Base-by-base conservation (phyloP, 2,888 invertebrate species). In the Xestobium rufovillosum region DNA sequence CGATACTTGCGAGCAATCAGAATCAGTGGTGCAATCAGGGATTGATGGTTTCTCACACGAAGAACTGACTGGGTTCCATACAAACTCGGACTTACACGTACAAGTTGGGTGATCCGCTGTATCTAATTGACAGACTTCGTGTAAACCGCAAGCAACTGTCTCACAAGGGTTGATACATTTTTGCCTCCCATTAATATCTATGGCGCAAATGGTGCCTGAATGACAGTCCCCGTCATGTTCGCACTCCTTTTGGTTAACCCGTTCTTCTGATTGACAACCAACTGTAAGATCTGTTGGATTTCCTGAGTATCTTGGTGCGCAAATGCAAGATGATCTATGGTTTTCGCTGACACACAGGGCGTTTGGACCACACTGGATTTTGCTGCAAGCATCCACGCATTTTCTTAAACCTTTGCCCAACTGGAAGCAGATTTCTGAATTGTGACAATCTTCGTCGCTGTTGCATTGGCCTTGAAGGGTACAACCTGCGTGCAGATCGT, bases 351-450 rank as follows among this genome's bases (percentile, higher is more conserved):
- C 76, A 59, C 91, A 91, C 1, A 89, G 64, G 2, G 91, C 89
- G 61, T 91, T 91, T 0, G 90, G 89, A 8, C 91, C 91, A 59
- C 91, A 91, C 53, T 89, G 88, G 17, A 86, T 71, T 66, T 87
- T 87, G 45, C 81, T 80, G 56, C 91, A 92, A 0, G 84, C 85
- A 58, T 90, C 88, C 2, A 88, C 79, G 62, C 90, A 91, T 63
- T 85, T 85, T 36, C 90, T 72, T 3, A 78, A 61, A 15, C 80
- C 83, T 67, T 80, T 83, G 31, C 82, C 80, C 15, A 85, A 65
- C 67, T 88, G 87, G 67, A 90, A 87, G 61, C 91, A 92, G 53
- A 91, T 90, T 67, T 91, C 84, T 2, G 83, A 76, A 52, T 81
- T 78, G 45, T 77, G 76, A 56, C 92, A 92, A 49, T 89, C 85